Conservation (phyloP, 1,140 invertebrate species). For the Lepidurus apus region DNA sequence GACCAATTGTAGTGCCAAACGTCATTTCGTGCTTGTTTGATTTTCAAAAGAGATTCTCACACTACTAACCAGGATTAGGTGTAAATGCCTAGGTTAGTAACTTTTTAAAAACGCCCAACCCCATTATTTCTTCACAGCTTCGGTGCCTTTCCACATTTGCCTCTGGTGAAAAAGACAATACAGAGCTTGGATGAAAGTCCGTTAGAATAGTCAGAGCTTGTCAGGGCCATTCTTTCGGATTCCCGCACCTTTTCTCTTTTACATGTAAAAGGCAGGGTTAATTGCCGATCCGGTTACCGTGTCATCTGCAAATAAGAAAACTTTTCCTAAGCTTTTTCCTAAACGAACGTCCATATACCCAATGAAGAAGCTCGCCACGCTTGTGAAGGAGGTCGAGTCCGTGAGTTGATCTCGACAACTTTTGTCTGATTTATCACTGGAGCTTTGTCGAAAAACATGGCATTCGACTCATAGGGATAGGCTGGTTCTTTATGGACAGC, state of each 20-base stretch:
- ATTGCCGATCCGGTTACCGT: neutral
- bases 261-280: constrained; percentile 4
- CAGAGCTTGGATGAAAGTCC: neutral
- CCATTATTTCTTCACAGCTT: neutral
- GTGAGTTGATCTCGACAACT: neutral
- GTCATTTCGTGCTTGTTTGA: neutral
- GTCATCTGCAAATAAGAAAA: neutral
- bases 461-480: neutral
- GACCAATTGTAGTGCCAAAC: neutral
- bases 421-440: neutral
- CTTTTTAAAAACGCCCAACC: neutral
- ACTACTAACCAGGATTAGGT: neutral
- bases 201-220: neutral
- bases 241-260: neutral
- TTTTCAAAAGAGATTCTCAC: neutral
- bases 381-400: no score
- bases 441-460: neutral
- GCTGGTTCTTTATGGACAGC: neutral
- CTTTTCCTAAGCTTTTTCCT: neutral
- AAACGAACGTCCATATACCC: neutral
- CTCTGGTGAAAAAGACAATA: neutral
- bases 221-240: neutral
- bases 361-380: neutral
- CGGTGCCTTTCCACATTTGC: neutral
- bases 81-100: neutral